Percentiles rank a stretch among this genome's conserved stretches.
These are phyloP conservation scores for Myotis davidii DNA, from an alignment of 2,113 vertebrate species.

Conservation along the genomic window DNA sequence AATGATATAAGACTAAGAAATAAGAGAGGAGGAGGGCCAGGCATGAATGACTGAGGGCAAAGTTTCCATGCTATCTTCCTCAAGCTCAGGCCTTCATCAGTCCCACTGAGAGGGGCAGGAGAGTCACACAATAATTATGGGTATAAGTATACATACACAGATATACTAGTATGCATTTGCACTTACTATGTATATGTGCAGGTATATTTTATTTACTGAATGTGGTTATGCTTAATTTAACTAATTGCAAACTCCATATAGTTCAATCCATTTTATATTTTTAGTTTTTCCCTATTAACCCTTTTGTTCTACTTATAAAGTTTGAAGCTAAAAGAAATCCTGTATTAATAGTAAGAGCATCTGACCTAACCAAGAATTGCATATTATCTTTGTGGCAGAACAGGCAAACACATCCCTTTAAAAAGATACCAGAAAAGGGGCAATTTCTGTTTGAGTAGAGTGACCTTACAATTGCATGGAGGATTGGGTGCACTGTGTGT, in stretches of 20 bases:
- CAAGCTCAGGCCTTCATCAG: not conserved
- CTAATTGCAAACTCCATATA: not conserved
- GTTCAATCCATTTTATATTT: conserved; percentile 18
- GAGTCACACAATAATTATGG: not conserved
- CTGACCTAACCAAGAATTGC: not conserved
- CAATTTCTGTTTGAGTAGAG: not conserved
- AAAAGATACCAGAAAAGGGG: not conserved
- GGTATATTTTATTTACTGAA: not conserved
- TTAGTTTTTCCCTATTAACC: not conserved
- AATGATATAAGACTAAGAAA: not conserved
- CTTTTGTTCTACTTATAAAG: conserved; percentile 15
- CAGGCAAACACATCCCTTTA: not conserved
- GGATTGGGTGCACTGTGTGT: not conserved
- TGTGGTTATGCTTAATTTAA: not conserved
- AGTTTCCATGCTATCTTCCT: not conserved
- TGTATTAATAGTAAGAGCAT: not conserved
- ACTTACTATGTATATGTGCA: not conserved
- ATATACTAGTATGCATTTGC: not conserved
- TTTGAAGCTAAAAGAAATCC: conserved; percentile 22
- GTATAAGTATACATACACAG: not conserved
- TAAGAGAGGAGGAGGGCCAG: not conserved
- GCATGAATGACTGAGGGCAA: not conserved
- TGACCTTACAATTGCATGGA: not conserved
- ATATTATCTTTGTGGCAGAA: conserved; percentile 13
- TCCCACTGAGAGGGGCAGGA: not conserved